Base-by-base conservation (phyloP, 2,113 vertebrate genomes). In the Alethe diademata region DNA sequence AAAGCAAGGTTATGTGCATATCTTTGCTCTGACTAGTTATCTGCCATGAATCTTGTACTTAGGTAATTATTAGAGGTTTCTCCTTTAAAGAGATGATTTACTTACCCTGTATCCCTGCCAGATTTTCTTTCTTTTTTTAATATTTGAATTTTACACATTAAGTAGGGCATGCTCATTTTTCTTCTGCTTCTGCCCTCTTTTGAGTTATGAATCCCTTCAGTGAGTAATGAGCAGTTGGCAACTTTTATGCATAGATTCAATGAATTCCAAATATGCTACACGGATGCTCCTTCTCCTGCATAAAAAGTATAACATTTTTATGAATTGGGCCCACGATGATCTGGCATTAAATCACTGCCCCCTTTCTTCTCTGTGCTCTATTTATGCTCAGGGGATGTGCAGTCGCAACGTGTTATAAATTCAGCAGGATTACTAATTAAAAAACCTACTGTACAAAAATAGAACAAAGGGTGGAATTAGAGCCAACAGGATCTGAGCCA, bases 221-320 rank as follows among this genome's bases (percentile, higher is more conserved):
- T 95, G 92, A 93, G 89, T 96, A 97, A 97, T 92, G 86, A 96
- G 92, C 83, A 90, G 93, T 90, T 97, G 96, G 95, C 92, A 96
- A 97, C 92, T 97, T 96, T 94, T 94, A 89, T 92, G 90, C 90
- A 96, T 94, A 95, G 88, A 85, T 76, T 85, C 76, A 95, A 57
- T 87, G 95, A 95, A 95, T 97, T 95, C 78, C 82, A 96, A 96
- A 88, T 94, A 94, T 9, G 3, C 74, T 86, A 94, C 92, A 94
- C 5, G 90, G 94, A 92, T 7, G 19, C 43, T 95, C 66, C 65
- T 94, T 90, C 88, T 93, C 53, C 80, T 95, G 69, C 72, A 67
- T 91, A 86, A 89, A 93, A 95, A 76, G 79, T 91, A 26, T 86
- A 93, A 81, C 53, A 65, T 80, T 93, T 94, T 95, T 91, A 97